These are phyloP conservation scores for Macquaria australasica DNA, from an alignment of 2,113 vertebrate genomes.

Conservation along the genomic window DNA sequence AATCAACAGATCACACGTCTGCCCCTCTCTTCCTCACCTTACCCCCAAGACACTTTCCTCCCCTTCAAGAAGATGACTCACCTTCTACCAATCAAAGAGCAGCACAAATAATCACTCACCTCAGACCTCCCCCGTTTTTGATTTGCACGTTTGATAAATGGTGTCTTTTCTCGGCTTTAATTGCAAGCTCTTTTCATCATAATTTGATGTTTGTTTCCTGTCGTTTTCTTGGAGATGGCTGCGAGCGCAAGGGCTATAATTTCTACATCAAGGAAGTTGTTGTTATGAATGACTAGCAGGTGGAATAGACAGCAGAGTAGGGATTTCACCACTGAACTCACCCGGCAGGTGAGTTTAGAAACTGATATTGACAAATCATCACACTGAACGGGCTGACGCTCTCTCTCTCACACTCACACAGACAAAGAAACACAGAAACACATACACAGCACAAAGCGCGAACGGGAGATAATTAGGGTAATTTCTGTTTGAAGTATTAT, in stretches of 20 bases:
- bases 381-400: slow-evolving; percentile 4
- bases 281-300: slow-evolving; percentile 79
- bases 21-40: slow-evolving; percentile 63
- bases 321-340: slow-evolving; percentile 48
- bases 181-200: slow-evolving; percentile 84
- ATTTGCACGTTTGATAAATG: slow-evolving; percentile 91
- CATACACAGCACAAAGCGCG: slow-evolving; percentile 36
- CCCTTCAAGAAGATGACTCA: slow-evolving; percentile 93
- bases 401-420: slow-evolving; percentile 34
- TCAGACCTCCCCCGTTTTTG: slow-evolving; percentile 86
- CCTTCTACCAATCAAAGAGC: slow-evolving; percentile 93
- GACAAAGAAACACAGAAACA: slow-evolving; percentile 8
- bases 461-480: slow-evolving; percentile 74
- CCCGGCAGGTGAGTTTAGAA: slow-evolving; percentile 57
- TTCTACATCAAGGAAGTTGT: slow-evolving; percentile 81
- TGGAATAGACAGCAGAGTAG: slow-evolving; percentile 69
- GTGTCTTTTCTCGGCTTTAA: slow-evolving; percentile 83
- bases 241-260: slow-evolving; percentile 76
- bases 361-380: slow-evolving; percentile 56
- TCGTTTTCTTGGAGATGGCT: slow-evolving; percentile 78
- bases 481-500: slow-evolving; percentile 82
- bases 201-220: slow-evolving; percentile 88
- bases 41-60: slow-evolving; percentile 95
- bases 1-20: slow-evolving; percentile 94
- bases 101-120: slow-evolving; percentile 89